A percentile compares a stretch with the other conserved stretches of the same genome.
These are phyloP conservation scores for Conus canariensis DNA, from an alignment of 2,888 invertebrate species.

Conservation along the genomic window DNA sequence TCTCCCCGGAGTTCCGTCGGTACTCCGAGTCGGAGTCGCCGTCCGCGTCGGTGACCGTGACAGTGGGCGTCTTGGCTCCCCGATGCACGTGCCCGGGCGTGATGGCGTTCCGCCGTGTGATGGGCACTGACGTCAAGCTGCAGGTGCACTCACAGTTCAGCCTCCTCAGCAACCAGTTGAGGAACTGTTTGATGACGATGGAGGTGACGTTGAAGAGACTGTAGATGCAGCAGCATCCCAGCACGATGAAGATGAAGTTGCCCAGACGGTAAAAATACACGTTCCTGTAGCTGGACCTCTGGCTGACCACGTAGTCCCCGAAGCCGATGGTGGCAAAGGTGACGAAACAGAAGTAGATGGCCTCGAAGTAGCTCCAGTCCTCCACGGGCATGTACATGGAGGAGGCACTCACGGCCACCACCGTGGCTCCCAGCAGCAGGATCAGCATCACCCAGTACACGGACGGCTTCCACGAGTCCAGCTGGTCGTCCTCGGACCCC, in stretches of 20 bases:
- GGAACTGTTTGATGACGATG: conserved; percentile 84
- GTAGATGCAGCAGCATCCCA: conserved; percentile 85
- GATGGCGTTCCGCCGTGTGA: conserved; percentile 76
- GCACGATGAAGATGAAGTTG: conserved; percentile 83
- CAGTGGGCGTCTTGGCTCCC: conserved; percentile 61
- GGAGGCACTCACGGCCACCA: conserved; percentile 82
- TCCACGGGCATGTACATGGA: conserved; percentile 83
- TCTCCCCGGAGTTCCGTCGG: conserved; percentile 82
- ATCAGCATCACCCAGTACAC: conserved; percentile 85
- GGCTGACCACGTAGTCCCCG: conserved; percentile 84
- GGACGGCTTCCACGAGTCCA: conserved; percentile 84
- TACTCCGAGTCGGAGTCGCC: conserved; percentile 80
- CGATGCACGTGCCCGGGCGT: conserved; percentile 76
- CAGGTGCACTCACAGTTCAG: conserved; percentile 80
- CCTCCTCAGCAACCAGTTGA: conserved; percentile 83
- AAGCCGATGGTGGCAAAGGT: conserved; percentile 85
- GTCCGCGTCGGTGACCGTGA: conserved; percentile 74
- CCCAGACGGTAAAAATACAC: conserved; percentile 81
- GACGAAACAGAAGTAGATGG: conserved; percentile 85
- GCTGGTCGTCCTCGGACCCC: conserved; percentile 79
- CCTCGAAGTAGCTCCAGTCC: conserved; percentile 84
- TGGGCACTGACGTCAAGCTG: conserved; percentile 60
- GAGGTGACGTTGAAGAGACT: conserved; percentile 84
- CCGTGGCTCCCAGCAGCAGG: conserved; percentile 81
- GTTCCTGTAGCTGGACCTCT: conserved; percentile 76